Evolutionary conservation across 1,140 invertebrate genomes (phyloP), one percentile per base, ranked within the genome.

Genomic region (Drosophila mauritiana): DNA sequence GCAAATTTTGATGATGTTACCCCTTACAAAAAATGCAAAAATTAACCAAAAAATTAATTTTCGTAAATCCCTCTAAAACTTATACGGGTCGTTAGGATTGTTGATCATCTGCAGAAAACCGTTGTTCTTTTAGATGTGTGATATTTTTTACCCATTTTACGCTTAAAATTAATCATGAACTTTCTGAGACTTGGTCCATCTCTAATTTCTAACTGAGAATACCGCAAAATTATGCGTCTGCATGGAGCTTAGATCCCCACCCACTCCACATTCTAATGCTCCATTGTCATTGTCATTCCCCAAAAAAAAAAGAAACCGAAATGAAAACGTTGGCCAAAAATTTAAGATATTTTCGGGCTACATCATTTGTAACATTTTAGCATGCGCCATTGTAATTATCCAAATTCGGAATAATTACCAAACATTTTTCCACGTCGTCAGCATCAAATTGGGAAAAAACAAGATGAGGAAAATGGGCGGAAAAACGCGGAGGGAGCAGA

Each of bases 391-490:
- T 65, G 58, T 80, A 85, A 84, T 84, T 85, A 85, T 85, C 81
- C 72, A 59, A 76, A 73, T 80, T 79, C 76, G 76, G 65, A 80
- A 73, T 85, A 85, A 85, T 85, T 85, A 68, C 81, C 73, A 80
- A 80, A 77, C 81, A 83, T 84, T 85, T 85, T 83, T 78, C 79
- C 79, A 82, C 67, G 69, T 78, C 73, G 73, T 65, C 79, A 63
- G 73, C 61, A 73, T 80, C 78, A 57, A 80, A 64, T 72, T 63
- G 59, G 53, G 49, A 59, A 64, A 54, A 48, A 58, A 31, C 15
- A 10, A 31, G 31, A 31, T 31, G 31, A 22, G 31, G 17, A 57
- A 52, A 36, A 34, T n/a, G 39, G 17, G 31, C 27, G 27, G 17
- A 15, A 57, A 42, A 40, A 20, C 20, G 11, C 25, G 56, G 43